Base-by-base conservation (phyloP, 64 coral and sea anemone species). In the Montipora foliosa region DNA sequence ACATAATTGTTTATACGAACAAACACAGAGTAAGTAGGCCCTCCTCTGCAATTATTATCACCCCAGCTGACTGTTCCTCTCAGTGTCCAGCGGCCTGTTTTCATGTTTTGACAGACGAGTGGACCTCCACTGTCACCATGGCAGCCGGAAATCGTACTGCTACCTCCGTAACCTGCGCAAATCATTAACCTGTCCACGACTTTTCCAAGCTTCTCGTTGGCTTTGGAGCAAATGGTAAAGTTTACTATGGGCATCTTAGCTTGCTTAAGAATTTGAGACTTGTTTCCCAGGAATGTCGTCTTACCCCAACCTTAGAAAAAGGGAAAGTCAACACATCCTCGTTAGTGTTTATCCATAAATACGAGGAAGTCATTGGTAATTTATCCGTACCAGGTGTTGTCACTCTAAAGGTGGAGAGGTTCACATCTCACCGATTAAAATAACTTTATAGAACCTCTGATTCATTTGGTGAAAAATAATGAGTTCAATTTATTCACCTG, bases 61-160 rank as follows among this genome's bases (percentile, higher is more conserved):
- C 94, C 94, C 94, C 94, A 96, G 21, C 94, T 96, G 0, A 96
- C 94, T 6, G 81, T 50, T 50, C 94, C 94, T 1, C 94, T 74
- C 25, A 96, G 68, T 47, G 81, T 78, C 94, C 94, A 96, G 19
- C 78, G 84, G 1, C 94, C 90, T 5, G 52, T 44, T 17, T 90
- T 75, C 13, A 20, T 12, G 21, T 94, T 57, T 44, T 74, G 52
- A 58, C 93, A 94, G 6, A 94, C 93, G 49, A 94, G 83, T 2
- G 93, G 93, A 3, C 93, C 93, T 61, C 93, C 93, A 47, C 93
- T 94, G 93, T 94, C 93, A 29, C 93, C 87, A 70, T 90, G 87
- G 16, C 93, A 94, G 82, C 93, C 93, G 24, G 79, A 84, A n/a
- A 94, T 66, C 15, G 59, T 90, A 47, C 93, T 90, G 49, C 90